Percentiles rank a stretch among this genome's conserved stretches.
These are phyloP conservation scores for Hyposmocoma kahamanoa DNA, from an alignment of 1,140 invertebrate genomes.

Conservation along the genomic window DNA sequence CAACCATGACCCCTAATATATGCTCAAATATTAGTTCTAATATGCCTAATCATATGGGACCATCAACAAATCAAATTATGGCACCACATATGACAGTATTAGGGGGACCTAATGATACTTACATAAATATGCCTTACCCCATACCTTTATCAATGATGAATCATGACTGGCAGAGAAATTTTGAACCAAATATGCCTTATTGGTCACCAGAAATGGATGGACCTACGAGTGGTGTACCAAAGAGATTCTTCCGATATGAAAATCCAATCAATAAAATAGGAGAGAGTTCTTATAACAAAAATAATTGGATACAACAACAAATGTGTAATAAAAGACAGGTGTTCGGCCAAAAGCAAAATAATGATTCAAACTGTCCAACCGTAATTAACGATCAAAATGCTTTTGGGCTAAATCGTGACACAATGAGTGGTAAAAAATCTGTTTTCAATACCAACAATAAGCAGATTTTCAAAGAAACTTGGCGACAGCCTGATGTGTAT, in stretches of 20 bases:
- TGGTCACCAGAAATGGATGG: background rate
- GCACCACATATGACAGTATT: too few species aligned
- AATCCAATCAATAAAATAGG: background rate
- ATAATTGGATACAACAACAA: background rate
- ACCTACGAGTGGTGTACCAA: background rate
- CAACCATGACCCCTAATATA: background rate
- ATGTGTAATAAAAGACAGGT: background rate
- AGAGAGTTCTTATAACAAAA: background rate
- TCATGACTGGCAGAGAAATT: too few species aligned
- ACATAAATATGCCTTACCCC: too few species aligned
- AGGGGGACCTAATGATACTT: too few species aligned
- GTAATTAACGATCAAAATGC: background rate
- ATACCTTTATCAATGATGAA: too few species aligned
- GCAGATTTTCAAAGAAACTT: background rate
- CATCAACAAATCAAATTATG: too few species aligned
- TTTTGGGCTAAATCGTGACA: background rate
- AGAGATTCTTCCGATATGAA: background rate
- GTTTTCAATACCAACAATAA: too few species aligned
- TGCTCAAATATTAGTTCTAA: background rate
- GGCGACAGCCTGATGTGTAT: background rate
- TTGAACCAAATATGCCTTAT: too few species aligned
- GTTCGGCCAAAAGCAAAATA: background rate
- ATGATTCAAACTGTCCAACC: background rate
- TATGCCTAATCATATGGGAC: background rate
- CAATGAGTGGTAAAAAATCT: too few species aligned